Evolutionary conservation across 2,113 vertebrate species (phyloP), one percentile per base, ranked within the genome.

Genomic region (Zosterops lateralis): DNA sequence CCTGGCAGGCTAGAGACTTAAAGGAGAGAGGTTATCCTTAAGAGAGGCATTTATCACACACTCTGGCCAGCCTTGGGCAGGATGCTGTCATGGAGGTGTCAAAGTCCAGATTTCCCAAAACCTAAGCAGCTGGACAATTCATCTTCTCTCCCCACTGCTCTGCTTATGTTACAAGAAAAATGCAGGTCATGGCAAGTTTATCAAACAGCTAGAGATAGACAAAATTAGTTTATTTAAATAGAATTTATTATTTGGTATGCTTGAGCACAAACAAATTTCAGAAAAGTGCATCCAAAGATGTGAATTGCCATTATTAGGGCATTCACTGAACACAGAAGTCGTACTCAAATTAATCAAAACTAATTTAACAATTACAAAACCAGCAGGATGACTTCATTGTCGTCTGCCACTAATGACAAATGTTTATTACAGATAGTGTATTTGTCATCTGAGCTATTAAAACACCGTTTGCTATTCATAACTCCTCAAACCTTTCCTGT

Each of bases 401-500:
- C 11, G 17, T 76, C 78, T 78, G 58, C 64, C 31, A 24, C 51
- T 83, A 48, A 70, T 1, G 5, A 68, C 19, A 70, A 67, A 51
- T 77, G 58, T 54, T 92, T 90, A 53, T 90, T 90, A 72, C 65
- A 53, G 65, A 20, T 6, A 25, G 36, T 1, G 22, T 32, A 34
- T 94, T 95, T 90, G 45, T 83, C 79, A 85, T 64, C 42, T 42
- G 60, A 67, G 40, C 75, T 77, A 72, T 85, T 74, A 88, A 84
- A 91, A 65, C 4, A 7, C 18, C 1, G 9, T 67, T 95, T 94
- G 50, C 58, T 54, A 36, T 66, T 87, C 31, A 21, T 51, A 77
- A 36, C 38, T 87, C 77, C 77, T 95, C 44, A 73, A 50, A 36
- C 36, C 38, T 73, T 85, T 83, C 56, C 77, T 79, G 1, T 17